Conservation (phyloP, 2,888 invertebrate species). For the Notodonta dromedarius region DNA sequence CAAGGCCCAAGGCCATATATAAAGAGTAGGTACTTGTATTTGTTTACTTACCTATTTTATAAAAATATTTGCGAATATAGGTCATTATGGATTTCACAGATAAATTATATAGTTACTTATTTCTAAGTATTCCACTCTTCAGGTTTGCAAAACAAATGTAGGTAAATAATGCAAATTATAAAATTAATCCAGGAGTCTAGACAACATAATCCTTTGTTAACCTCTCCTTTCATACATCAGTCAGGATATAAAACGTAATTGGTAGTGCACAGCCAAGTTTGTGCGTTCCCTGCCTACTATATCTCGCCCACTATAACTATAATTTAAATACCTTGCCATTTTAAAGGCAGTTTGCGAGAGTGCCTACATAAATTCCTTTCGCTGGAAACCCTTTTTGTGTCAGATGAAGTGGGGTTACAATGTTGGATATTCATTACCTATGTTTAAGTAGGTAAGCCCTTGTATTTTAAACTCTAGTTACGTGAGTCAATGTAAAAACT, state of each 20-base stretch:
- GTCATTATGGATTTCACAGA: too few relatives aligned
- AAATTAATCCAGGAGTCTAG: too few relatives aligned
- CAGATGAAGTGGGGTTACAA: constrained; percentile 33
- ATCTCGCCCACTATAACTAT: constrained; percentile 26
- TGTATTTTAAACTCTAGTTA: constrained; percentile 34
- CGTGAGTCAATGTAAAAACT: background rate
- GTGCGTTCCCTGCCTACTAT: constrained; percentile 16
- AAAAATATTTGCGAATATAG: too few relatives aligned
- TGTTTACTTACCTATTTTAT: too few relatives aligned
- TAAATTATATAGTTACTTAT: too few relatives aligned
- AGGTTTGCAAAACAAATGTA: too few relatives aligned
- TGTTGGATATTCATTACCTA: constrained; percentile 41
- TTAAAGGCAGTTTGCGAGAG: constrained; percentile 34
- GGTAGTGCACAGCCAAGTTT: constrained; percentile 12
- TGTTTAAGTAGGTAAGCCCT: constrained; percentile 35
- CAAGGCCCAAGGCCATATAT: too few relatives aligned
- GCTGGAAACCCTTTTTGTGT: constrained; percentile 44
- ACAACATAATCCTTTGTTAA: background rate
- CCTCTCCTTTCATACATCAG: background rate
- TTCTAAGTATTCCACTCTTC: too few relatives aligned
- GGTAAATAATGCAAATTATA: too few relatives aligned
- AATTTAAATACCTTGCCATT: constrained; percentile 30
- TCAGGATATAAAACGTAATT: constrained; percentile 1
- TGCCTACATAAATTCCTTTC: constrained; percentile 54
- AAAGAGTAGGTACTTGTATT: too few relatives aligned